A percentile compares a stretch with the other conserved stretches of the same genome.
Conservation (phyloP, 2,888 invertebrate species). For the Stenichneumon culpator region DNA sequence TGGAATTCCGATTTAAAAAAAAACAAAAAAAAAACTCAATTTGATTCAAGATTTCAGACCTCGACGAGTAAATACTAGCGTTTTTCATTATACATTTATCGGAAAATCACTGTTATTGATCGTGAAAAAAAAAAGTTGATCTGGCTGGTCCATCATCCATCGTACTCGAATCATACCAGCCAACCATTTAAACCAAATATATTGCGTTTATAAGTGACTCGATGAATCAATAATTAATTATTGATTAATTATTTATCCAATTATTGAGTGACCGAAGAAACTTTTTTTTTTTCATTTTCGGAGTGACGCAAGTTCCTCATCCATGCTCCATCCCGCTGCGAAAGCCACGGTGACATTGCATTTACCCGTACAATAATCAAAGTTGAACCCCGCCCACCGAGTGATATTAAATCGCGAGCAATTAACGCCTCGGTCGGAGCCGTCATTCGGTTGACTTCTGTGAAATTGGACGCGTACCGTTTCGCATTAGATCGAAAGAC, state of each 20-base stretch:
- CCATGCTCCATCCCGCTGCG: neutral
- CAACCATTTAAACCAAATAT: no score
- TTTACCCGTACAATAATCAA: slow-evolving; percentile 1
- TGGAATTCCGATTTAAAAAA: neutral
- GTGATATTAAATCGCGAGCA: neutral
- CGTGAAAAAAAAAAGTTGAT: no score
- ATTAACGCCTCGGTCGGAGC: neutral
- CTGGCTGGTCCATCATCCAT: no score
- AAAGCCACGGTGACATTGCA: neutral
- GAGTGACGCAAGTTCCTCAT: neutral
- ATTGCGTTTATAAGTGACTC: no score
- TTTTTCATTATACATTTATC: no score
- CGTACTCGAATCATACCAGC: no score
- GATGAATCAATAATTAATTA: neutral
- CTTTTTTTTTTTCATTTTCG: neutral
- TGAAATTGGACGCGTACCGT: neutral
- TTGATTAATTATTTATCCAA: neutral
- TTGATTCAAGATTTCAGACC: neutral
- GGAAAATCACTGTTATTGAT: no score
- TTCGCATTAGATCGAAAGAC: neutral
- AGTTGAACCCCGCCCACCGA: neutral
- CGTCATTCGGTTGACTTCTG: neutral
- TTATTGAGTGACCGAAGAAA: neutral
- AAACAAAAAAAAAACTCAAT: neutral
- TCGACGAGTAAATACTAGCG: neutral